Conservation (phyloP, 2,888 invertebrate species). For the Parnassius smintheus region DNA sequence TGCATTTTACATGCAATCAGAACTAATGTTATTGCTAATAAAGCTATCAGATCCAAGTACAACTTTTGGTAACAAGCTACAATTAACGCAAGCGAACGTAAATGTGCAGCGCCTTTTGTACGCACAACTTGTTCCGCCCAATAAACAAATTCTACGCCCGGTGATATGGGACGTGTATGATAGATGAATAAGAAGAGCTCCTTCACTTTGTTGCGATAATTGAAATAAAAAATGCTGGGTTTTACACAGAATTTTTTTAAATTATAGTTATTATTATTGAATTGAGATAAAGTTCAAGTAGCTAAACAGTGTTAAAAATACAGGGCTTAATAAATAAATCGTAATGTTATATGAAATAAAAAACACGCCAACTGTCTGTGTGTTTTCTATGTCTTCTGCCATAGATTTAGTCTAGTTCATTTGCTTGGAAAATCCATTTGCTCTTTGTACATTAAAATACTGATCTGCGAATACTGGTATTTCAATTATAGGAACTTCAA, state of each 20-base stretch:
- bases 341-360: too few relatives aligned
- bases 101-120: constrained; percentile 33
- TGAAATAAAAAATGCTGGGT: constrained; percentile 30
- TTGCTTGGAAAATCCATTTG: constrained; percentile 39
- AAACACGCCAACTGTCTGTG: too few relatives aligned
- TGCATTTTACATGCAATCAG: neutral
- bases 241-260: too few relatives aligned
- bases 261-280: too few relatives aligned
- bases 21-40: constrained; percentile 20
- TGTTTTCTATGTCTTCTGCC: constrained; percentile 35
- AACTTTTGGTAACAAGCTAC: constrained; percentile 32
- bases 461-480: constrained; percentile 52
- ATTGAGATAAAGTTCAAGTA: too few relatives aligned
- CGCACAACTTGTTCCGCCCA: constrained; percentile 36
- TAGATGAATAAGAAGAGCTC: constrained; percentile 40
- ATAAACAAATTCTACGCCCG: constrained; percentile 33
- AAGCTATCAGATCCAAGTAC: constrained; percentile 31
- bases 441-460: constrained; percentile 39
- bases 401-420: constrained; percentile 35
- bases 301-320: too few relatives aligned
- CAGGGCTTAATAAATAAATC: too few relatives aligned
- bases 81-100: constrained; percentile 23
- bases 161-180: constrained; percentile 33
- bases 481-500: constrained; percentile 53
- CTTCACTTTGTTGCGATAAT: constrained; percentile 45